Percentiles rank a stretch among this genome's conserved stretches.
Conservation (phyloP, 1,140 invertebrate genomes). For the Latrodectus geometricus region DNA sequence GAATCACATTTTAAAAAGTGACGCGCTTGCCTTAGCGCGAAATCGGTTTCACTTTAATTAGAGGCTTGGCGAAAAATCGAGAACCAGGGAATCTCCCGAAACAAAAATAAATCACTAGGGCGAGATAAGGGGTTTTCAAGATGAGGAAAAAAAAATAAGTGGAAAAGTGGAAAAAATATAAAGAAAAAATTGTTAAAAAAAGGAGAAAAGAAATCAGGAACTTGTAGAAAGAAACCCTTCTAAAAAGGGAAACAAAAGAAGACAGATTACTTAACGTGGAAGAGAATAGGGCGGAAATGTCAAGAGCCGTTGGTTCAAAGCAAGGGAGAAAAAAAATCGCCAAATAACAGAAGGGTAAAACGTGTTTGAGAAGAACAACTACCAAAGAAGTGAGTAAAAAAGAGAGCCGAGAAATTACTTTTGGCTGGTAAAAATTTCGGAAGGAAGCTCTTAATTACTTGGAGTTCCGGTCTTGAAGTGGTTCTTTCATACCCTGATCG, state of each 20-base stretch:
- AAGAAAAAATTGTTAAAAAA: background rate
- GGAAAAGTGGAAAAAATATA: background rate
- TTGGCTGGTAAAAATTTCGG: constrained; percentile 40
- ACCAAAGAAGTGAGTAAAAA: constrained; percentile 2
- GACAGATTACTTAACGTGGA: constrained; percentile 50
- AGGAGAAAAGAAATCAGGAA: constrained; percentile 18
- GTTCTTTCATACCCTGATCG: constrained; percentile 13
- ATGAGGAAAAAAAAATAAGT: background rate
- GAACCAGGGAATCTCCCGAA: background rate
- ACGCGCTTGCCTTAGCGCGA: constrained; percentile 34
- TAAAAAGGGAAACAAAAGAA: constrained; percentile 41
- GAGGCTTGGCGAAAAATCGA: constrained; percentile 15
- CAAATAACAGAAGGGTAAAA: constrained; percentile 23
- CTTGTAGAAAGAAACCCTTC: constrained; percentile 31
- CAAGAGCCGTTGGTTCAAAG: constrained; percentile 20
- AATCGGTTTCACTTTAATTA: constrained; percentile 55
- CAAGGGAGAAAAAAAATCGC: constrained; percentile 12
- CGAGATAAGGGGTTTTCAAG: background rate
- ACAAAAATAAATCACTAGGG: constrained; percentile 3
- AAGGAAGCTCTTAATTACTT: constrained; percentile 57
- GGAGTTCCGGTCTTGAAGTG: constrained; percentile 42
- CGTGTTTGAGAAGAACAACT: constrained; percentile 14
- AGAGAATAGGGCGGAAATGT: constrained; percentile 53
- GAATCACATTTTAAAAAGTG: constrained; percentile 29
- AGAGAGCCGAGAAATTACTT: constrained; percentile 39